Percentiles rank a stretch among this genome's conserved stretches.
Conservation (phyloP, 1,140 invertebrate genomes). For the Drosophila arawakana region DNA sequence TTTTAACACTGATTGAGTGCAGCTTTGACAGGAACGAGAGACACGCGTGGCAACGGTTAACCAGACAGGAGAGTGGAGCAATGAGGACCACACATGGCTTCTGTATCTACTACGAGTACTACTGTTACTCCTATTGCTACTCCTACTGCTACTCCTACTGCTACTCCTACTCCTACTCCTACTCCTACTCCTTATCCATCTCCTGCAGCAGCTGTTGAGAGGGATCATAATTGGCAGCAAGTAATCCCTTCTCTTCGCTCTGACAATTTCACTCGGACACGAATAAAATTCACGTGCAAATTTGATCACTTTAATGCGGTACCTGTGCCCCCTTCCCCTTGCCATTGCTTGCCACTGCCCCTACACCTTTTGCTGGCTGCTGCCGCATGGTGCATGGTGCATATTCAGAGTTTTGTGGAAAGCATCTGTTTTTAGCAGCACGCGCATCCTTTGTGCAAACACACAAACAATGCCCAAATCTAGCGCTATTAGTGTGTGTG, state of each 20-base stretch:
- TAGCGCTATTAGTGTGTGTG: constrained; percentile 2
- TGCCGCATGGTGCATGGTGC: constrained; percentile 22
- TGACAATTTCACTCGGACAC: constrained; percentile 33
- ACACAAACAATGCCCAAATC: constrained; percentile 21
- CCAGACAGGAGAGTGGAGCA: not conserved
- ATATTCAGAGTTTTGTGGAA: constrained; percentile 28
- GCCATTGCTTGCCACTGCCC: constrained; percentile 28
- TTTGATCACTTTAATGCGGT: constrained; percentile 57
- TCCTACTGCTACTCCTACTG: not conserved
- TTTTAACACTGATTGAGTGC: constrained; percentile 68
- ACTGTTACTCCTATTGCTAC: not conserved
- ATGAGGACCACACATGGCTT: constrained; percentile 48
- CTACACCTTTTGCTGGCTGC: not conserved
- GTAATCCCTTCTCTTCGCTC: constrained; percentile 19
- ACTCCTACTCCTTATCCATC: not conserved
- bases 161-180: not conserved
- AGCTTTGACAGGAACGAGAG: constrained; percentile 59
- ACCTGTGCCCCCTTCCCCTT: constrained; percentile 12
- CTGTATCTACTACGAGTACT: not conserved
- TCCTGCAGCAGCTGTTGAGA: constrained; percentile 8
- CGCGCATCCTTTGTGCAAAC: constrained; percentile 72
- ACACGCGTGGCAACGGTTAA: constrained; percentile 32
- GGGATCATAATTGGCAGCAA: constrained; percentile 18
- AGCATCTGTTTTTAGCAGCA: constrained; percentile 67
- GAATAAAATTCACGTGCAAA: constrained; percentile 64